A percentile compares a stretch with the other conserved stretches of the same genome.
phyloP scores from a whole-genome alignment of 2,113 vertebrate species.

The Phyllostomus hastatus region DNA sequence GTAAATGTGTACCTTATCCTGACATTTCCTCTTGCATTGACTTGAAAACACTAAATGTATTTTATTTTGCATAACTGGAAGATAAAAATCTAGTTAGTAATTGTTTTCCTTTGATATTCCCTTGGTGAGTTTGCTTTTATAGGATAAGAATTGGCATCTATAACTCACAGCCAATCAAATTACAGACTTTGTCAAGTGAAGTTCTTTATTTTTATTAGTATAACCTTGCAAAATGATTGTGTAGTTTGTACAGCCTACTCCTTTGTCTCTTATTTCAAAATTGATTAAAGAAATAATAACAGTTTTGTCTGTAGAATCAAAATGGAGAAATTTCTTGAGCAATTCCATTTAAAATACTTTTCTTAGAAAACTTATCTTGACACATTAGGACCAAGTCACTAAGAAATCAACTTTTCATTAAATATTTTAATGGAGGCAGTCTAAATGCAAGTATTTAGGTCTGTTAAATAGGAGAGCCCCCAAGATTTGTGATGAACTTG shows the following conservation, averaged over 20 bases:
- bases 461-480: not conserved
- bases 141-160: constrained; percentile 67
- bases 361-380: constrained; percentile 47
- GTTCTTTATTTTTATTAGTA: constrained; percentile 66
- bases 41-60: constrained; percentile 66
- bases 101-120: constrained; percentile 69
- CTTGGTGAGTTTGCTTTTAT: constrained; percentile 51
- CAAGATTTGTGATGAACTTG: constrained; percentile 33
- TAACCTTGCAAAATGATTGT: constrained; percentile 50
- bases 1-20: constrained; percentile 46
- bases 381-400: not conserved
- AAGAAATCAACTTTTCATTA: constrained; percentile 44
- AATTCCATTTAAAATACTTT: not conserved
- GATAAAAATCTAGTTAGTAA: constrained; percentile 54
- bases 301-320: not conserved
- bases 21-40: constrained; percentile 64
- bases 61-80: constrained; percentile 60
- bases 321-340: not conserved
- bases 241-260: not conserved
- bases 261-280: constrained; percentile 60
- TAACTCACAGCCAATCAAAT: constrained; percentile 61
- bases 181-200: constrained; percentile 56
- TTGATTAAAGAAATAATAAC: constrained; percentile 40
- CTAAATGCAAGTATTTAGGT: not conserved
- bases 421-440: constrained; percentile 48